Base-by-base conservation (phyloP, 1,140 invertebrate species). In the Drosophila grimshawi region DNA sequence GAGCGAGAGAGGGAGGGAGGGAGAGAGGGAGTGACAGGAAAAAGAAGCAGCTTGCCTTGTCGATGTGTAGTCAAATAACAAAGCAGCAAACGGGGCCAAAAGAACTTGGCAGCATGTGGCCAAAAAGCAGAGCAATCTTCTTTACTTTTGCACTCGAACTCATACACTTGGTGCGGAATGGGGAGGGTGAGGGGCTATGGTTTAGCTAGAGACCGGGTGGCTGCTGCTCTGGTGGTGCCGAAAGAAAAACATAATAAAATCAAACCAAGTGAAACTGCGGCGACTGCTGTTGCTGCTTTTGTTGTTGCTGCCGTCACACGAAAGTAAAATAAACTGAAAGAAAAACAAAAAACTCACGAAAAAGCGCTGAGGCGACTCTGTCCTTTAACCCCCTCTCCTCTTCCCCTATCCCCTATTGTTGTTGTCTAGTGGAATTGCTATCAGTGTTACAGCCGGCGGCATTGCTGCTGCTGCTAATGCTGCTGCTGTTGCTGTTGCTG, bases 201-300 rank as follows among this genome's bases (percentile, higher is more conserved):
- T 3, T 4, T 19, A 19, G 19, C 19, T 19, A 19, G 33, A 29
- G 19, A 59, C 3, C n/a, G 33, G 7, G 48, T 32, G 59, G 62
- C 46, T 57, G 57, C 68, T 69, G 19, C 19, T 60, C 57, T 63
- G 73, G 76, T 89, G 85, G 66, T 86, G 80, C 77, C 85, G 81
- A 88, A 88, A 88, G 85, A 88, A 88, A 88, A 88, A 88, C 83
- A 88, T 89, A 88, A 88, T 88, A 88, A 90, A 89, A 88, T 86
- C 83, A 86, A 86, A 86, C 83, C 85, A 80, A 86, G 85, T 81
- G 68, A 80, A 85, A 68, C 83, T 83, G 81, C 81, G 68, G 66
- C 71, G 62, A 76, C 76, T 64, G 59, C 66, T 57, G 43, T 35
- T 35, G 45, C 11, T 6, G 70, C 65, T 63, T 65, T 64, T 72